Conservation (phyloP, 2,888 invertebrate genomes). For the Cabera pusaria region DNA sequence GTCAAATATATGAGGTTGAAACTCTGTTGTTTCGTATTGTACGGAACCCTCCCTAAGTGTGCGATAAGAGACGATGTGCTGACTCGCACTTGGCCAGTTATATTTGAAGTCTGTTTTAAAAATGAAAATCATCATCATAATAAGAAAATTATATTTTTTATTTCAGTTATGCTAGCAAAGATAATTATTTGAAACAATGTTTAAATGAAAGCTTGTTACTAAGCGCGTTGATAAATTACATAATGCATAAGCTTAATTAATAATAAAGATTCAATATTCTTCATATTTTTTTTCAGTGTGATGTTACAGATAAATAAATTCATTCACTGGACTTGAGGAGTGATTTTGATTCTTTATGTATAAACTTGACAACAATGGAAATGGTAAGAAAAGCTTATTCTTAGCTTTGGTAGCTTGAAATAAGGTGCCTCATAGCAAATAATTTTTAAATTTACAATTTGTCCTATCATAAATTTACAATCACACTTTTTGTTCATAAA, state of each 20-base stretch:
- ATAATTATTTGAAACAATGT: slow-evolving; percentile 2
- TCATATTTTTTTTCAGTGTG: slow-evolving; percentile 1
- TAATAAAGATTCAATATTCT: slow-evolving; percentile 1
- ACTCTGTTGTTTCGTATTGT: no score
- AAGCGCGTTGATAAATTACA: slow-evolving; percentile 11
- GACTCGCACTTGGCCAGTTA: no score
- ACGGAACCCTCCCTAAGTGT: no score
- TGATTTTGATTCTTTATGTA: no score
- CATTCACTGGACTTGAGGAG: not conserved
- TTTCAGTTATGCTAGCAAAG: slow-evolving; percentile 11
- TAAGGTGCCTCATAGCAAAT: slow-evolving; percentile 4
- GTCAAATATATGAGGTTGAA: no score
- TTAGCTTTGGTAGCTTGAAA: slow-evolving; percentile 10
- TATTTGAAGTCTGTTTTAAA: no score
- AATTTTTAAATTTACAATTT: slow-evolving; percentile 8
- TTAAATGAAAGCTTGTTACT: slow-evolving; percentile 17
- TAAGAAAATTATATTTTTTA: slow-evolving; percentile 10
- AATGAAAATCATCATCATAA: no score
- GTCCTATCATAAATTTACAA: slow-evolving; percentile 2
- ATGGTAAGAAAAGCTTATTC: not conserved
- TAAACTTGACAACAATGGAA: not conserved
- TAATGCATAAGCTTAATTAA: slow-evolving; percentile 7
- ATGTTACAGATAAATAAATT: slow-evolving; percentile 2
- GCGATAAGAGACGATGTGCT: no score
- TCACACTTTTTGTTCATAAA: slow-evolving; percentile 5